Conservation (phyloP, 2,113 vertebrate species). For the Cyanistes caeruleus region DNA sequence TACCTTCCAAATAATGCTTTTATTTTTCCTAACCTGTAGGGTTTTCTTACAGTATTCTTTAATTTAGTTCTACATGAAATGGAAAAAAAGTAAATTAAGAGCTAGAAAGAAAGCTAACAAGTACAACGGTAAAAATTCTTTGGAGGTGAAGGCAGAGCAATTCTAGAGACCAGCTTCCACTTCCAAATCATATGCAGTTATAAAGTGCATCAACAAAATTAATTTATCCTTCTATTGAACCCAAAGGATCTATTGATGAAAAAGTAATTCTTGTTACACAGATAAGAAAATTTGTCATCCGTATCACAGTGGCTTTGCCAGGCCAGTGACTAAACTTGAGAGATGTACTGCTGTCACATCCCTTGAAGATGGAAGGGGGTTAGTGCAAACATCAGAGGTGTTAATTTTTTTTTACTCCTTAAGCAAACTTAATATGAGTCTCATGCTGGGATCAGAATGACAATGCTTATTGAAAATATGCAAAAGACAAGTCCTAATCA, state of each 20-base stretch:
- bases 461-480: background rate
- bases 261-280: background rate
- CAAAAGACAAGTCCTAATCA: slow-evolving; percentile 24
- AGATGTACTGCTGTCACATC: background rate
- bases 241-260: background rate
- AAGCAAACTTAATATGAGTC: background rate
- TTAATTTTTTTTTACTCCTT: background rate
- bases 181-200: background rate
- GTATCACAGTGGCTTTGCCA: background rate
- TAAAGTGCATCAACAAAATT: background rate
- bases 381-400: background rate
- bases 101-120: background rate
- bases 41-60: background rate
- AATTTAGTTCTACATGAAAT: background rate
- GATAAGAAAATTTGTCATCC: background rate
- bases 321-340: background rate
- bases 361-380: background rate
- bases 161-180: background rate
- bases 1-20: background rate
- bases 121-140: background rate
- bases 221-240: background rate
- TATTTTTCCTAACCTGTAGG: background rate
- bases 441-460: background rate
- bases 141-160: background rate
- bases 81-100: background rate